Conservation (phyloP, 2,113 vertebrate species). For the Scopus umbretta region DNA sequence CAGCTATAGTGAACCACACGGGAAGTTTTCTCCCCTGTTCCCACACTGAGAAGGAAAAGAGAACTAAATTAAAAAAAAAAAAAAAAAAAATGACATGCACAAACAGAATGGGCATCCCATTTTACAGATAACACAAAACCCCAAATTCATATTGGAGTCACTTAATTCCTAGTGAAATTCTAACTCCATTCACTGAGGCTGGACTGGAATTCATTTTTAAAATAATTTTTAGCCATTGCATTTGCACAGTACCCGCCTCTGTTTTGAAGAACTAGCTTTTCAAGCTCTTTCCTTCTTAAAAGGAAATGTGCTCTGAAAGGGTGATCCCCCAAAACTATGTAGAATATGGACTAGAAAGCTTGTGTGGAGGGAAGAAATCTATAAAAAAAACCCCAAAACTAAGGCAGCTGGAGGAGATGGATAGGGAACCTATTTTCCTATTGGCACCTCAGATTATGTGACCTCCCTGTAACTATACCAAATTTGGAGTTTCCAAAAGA, state of each 20-base stretch:
- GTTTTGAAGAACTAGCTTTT: background rate
- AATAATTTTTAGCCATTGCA: background rate
- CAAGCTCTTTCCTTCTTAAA: background rate
- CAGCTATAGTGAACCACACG: background rate
- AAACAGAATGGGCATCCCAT: background rate
- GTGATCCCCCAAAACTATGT: background rate
- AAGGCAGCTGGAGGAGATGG: background rate
- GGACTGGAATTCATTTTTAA: background rate
- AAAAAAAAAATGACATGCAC: background rate
- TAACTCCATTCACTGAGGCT: background rate
- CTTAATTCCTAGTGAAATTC: background rate
- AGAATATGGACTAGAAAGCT: background rate
- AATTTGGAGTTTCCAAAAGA: background rate
- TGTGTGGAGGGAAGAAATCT: background rate
- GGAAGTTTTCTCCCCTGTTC: background rate
- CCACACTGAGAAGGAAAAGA: background rate
- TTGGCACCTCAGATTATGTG: background rate
- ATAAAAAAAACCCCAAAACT: background rate
- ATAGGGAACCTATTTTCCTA: background rate
- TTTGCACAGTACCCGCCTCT: background rate
- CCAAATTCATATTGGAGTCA: rapidly evolving
- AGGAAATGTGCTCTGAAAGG: background rate
- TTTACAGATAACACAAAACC: background rate
- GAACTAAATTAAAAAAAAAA: background rate
- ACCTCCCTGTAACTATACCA: background rate